These are phyloP conservation scores for Nautilus pompilius DNA, from an alignment of 1,140 invertebrate species.

Conservation along the genomic window DNA sequence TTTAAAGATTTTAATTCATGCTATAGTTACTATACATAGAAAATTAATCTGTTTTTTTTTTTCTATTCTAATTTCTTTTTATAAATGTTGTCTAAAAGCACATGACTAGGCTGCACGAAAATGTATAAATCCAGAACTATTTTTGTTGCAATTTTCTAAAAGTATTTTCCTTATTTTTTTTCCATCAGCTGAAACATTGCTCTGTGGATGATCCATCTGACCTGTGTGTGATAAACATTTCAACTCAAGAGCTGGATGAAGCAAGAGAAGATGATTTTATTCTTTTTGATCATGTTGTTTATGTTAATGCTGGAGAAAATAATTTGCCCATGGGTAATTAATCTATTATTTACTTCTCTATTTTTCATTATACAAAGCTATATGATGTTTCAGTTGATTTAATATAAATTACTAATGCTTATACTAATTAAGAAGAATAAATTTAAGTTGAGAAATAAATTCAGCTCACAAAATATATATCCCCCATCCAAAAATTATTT, in stretches of 20 bases:
- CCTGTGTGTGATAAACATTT: constrained; percentile 49
- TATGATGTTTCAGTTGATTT: too few species aligned
- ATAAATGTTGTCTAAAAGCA: neutral
- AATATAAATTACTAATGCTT: too few species aligned
- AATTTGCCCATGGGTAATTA: constrained; percentile 47
- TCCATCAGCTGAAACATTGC: constrained; percentile 49
- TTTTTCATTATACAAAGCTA: too few species aligned
- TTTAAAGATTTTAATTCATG: neutral
- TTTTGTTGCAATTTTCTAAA: neutral
- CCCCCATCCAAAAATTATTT: too few species aligned
- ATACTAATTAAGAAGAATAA: too few species aligned
- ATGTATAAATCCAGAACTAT: neutral
- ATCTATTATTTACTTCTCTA: neutral
- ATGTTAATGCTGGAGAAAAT: constrained; percentile 54
- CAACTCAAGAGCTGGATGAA: constrained; percentile 41
- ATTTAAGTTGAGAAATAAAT: too few species aligned
- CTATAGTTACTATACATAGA: neutral
- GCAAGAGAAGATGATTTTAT: constrained; percentile 50
- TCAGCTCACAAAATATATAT: too few species aligned
- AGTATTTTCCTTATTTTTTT: neutral
- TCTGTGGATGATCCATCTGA: constrained; percentile 53
- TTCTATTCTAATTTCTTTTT: neutral
- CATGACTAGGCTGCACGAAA: neutral
- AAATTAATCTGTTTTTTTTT: neutral
- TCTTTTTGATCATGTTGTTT: constrained; percentile 54